These are phyloP conservation scores for Hylia prasina DNA, from an alignment of 2,113 vertebrate genomes.

Conservation along the genomic window DNA sequence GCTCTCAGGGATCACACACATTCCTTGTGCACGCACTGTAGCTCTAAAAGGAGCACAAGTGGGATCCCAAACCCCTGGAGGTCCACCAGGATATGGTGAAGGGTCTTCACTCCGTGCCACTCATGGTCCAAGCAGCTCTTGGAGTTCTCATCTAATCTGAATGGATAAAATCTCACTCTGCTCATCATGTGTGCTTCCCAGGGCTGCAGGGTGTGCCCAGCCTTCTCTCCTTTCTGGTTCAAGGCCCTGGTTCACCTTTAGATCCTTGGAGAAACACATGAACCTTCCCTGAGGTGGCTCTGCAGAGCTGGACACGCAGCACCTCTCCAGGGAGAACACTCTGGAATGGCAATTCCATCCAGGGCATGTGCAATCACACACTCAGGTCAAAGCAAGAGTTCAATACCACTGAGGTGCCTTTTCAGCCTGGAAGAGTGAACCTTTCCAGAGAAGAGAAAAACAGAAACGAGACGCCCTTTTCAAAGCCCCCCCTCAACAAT, in stretches of 20 bases:
- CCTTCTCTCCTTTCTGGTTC: background rate
- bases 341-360: background rate
- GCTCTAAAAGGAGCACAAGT: background rate
- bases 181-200: background rate
- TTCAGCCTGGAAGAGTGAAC: background rate
- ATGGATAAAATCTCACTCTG: background rate
- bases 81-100: rapidly evolving
- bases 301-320: background rate
- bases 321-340: background rate
- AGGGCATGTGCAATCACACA: background rate
- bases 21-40: background rate
- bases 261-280: rapidly evolving
- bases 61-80: rapidly evolving
- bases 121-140: background rate
- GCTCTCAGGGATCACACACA: background rate
- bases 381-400: background rate
- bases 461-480: rapidly evolving
- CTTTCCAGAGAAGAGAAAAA: background rate
- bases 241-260: rapidly evolving
- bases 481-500: background rate
- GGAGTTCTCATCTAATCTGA: background rate
- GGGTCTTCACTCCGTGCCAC: rapidly evolving
- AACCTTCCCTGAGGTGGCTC: background rate
- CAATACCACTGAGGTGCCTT: too few relatives aligned
- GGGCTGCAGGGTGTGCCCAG: background rate